phyloP scores from a whole-genome alignment of 2,888 invertebrate species.

The Mesorhabditis belari region DNA sequence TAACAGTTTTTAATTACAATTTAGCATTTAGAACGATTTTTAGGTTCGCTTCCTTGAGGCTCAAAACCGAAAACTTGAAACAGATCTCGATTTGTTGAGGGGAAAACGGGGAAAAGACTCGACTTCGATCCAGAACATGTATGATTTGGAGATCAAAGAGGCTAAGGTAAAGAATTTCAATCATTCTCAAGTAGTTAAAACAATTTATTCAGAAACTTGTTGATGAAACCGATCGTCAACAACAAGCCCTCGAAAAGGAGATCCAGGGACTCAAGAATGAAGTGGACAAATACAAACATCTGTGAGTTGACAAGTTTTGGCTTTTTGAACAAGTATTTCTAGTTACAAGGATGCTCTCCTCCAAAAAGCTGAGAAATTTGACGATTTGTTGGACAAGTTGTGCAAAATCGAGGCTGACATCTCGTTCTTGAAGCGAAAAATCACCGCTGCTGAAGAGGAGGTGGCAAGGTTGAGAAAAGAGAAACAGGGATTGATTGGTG shows the following conservation, averaged over 20 bases:
- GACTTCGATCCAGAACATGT: conserved; percentile 20
- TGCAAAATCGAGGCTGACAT: conserved; percentile 34
- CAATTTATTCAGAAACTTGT: too few species aligned
- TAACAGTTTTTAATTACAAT: too few species aligned
- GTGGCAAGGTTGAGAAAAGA: conserved; percentile 53
- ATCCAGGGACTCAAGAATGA: conserved; percentile 1
- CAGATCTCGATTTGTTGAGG: conserved; percentile 29
- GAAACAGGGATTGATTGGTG: conserved; percentile 47
- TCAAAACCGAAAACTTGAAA: conserved; percentile 36
- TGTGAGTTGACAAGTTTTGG: not conserved
- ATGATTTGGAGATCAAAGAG: conserved; percentile 24
- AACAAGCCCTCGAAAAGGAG: too few species aligned
- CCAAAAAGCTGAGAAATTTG: conserved; percentile 53
- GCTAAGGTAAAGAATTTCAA: too few species aligned
- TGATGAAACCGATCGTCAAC: too few species aligned
- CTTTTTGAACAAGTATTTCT: conserved; percentile 39
- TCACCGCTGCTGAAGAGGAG: conserved; percentile 42
- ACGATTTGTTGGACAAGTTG: conserved; percentile 53
- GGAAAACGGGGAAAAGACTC: conserved; percentile 33
- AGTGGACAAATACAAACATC: conserved; percentile 4
- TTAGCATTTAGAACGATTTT: too few species aligned
- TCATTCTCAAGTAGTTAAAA: too few species aligned
- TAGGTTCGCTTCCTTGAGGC: conserved; percentile 45
- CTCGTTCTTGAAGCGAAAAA: conserved; percentile 51
- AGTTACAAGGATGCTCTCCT: conserved; percentile 39